These are phyloP conservation scores for Polyploca ridens DNA, from an alignment of 2,888 invertebrate genomes.

Conservation along the genomic window DNA sequence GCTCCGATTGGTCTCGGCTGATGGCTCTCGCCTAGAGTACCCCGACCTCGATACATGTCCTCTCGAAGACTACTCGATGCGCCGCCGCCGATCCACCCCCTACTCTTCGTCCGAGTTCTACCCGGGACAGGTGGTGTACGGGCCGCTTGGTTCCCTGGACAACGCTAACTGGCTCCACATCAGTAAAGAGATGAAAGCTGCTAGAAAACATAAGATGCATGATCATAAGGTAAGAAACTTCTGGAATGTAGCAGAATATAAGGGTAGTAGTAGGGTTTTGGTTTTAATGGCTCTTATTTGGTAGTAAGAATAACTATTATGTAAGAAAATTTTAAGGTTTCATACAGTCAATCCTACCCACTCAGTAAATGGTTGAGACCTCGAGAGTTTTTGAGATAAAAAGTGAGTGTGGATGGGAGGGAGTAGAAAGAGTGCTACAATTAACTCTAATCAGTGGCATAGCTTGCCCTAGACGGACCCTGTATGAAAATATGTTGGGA, in stretches of 20 bases:
- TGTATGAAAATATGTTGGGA: too few relatives aligned
- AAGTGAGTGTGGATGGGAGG: too few relatives aligned
- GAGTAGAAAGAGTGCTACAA: too few relatives aligned
- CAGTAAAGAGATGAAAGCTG: conserved; percentile 89
- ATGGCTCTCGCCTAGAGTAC: conserved; percentile 87
- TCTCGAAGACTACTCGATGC: conserved; percentile 89
- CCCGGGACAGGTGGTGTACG: conserved; percentile 86
- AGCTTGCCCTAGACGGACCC: too few relatives aligned
- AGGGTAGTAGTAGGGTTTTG: too few relatives aligned
- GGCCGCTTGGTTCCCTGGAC: conserved; percentile 89
- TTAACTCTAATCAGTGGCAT: too few relatives aligned
- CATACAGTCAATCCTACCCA: too few relatives aligned
- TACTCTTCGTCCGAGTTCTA: conserved; percentile 80
- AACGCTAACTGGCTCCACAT: conserved; percentile 92
- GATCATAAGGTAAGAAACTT: conserved; percentile 74
- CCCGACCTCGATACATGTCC: conserved; percentile 88
- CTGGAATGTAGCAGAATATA: neutral
- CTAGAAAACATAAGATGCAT: conserved; percentile 84
- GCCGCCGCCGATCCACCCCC: conserved; percentile 83
- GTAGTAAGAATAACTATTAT: too few relatives aligned
- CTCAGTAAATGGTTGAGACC: too few relatives aligned
- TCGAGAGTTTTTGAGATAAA: too few relatives aligned
- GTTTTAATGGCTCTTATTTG: too few relatives aligned
- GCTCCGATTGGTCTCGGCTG: conserved; percentile 86
- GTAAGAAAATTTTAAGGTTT: too few relatives aligned